These are phyloP conservation scores for Parapsyche elsis DNA, from an alignment of 1,140 invertebrate species.

Conservation along the genomic window DNA sequence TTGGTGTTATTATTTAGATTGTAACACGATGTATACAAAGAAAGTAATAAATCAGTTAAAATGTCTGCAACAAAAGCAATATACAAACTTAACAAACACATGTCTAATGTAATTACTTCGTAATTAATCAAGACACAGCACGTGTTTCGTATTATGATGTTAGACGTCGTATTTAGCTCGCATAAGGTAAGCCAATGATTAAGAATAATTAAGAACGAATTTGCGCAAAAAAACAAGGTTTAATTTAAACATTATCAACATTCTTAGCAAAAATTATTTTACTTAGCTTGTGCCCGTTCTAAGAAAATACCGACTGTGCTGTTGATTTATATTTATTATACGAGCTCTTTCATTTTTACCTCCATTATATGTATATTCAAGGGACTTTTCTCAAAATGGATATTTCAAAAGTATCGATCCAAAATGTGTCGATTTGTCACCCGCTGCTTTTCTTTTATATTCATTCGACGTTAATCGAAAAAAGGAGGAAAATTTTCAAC, in stretches of 20 bases:
- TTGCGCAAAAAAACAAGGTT: background rate
- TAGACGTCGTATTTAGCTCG: conserved; percentile 16
- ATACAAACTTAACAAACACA: conserved; percentile 3
- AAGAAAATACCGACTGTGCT: background rate
- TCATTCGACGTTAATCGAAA: conserved; percentile 11
- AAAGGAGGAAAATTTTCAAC: background rate
- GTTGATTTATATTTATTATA: background rate
- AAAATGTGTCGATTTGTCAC: conserved; percentile 25
- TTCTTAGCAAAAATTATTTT: background rate
- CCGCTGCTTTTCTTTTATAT: conserved; percentile 19
- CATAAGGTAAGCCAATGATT: conserved; percentile 18
- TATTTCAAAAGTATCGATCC: conserved; percentile 13
- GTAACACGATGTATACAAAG: too few species aligned
- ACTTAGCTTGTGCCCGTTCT: background rate
- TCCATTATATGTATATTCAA: background rate
- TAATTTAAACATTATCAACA: too few species aligned
- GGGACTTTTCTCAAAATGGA: background rate
- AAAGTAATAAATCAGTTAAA: conserved; percentile 2
- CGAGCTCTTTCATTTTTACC: background rate
- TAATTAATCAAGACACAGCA: conserved; percentile 10
- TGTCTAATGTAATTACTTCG: background rate
- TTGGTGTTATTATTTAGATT: background rate
- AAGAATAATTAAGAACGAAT: conserved; percentile 1
- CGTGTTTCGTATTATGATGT: conserved; percentile 12
- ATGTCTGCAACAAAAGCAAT: background rate